A percentile compares a stretch with the other conserved stretches of the same genome.
Conservation (phyloP, 2,797 vertebrate species). For the Phoxinus dragarum region DNA sequence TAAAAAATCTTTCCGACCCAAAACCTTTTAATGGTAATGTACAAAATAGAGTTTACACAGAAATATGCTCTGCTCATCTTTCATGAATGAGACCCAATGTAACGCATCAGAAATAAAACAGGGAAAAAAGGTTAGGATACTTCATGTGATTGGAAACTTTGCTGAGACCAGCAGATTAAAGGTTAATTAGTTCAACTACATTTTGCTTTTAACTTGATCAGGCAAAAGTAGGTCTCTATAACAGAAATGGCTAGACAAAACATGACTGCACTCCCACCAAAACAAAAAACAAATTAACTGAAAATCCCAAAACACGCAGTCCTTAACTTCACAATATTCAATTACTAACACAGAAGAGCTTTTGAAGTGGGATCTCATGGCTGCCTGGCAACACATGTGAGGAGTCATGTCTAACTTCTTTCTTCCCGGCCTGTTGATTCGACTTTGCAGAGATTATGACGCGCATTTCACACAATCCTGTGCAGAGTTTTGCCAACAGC, state of each 20-base stretch:
- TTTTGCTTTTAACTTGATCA: conserved; percentile 6
- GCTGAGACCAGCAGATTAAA: not conserved
- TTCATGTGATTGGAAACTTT: not conserved
- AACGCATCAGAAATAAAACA: not conserved
- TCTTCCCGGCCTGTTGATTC: not conserved
- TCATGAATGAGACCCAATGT: not conserved
- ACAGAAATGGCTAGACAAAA: conserved; percentile 4
- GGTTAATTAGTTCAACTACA: not conserved
- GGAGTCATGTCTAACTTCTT: not conserved
- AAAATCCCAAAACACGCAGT: conserved; percentile 5
- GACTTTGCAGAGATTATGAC: not conserved
- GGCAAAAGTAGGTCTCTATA: not conserved
- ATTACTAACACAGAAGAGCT: not conserved
- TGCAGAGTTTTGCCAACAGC: conserved; percentile 34
- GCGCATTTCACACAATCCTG: not conserved
- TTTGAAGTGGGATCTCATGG: not conserved
- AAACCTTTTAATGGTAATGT: not conserved
- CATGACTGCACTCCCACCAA: not conserved
- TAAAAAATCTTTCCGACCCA: not conserved
- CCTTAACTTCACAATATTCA: not conserved
- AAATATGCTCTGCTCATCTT: not conserved
- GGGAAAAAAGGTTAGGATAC: not conserved
- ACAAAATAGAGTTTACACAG: not conserved
- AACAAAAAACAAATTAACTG: not conserved
- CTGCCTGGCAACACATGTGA: conserved; percentile 34